Base-by-base conservation (phyloP, 2,797 vertebrate species). In the Aeoliscus strigatus region DNA sequence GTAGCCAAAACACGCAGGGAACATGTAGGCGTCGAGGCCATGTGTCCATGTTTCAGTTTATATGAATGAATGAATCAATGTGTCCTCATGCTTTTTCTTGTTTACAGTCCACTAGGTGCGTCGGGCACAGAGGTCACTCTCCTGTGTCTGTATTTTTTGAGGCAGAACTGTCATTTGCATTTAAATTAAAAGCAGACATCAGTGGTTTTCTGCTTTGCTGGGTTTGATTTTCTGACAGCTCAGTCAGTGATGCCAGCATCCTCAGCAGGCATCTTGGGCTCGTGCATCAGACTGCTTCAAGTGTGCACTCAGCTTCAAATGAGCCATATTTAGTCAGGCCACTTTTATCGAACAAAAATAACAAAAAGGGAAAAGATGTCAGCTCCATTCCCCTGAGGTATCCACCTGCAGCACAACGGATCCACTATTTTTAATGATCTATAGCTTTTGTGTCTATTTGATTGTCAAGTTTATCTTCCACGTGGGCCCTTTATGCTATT, bases 21-120 rank as follows among this genome's bases (percentile, higher is more conserved):
- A n/a, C n/a, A n/a, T 31, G 27, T 60, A 66, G 46, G 30, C 36
- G 21, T 42, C n/a, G n/a, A n/a, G n/a, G n/a, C 12, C 6, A 12
- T 29, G 3, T 27, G 11, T 27, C 27, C 38, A 39, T 30, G 39
- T 55, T n/a, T n/a, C n/a, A n/a, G 42, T 48, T 18, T 54, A 32
- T 25, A 32, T 48, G 50, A 21, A 21, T 21, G 18, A 21, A 21
- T 21, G 18, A 21, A 21, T 21, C 18, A 3, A 34, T 32, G 18
- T 21, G 8, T 34, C 27, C 32, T 27, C 51, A 40, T 31, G 10
- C 39, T 16, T 41, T 13, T 40, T 18, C 21, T 52, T 44, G 31
- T 51, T 51, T 14, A 8, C 15, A 39, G 16, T 17, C 7, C 18
- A 9, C 25, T 34, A 12, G 9, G 28, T 10, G 15, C 47, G 14